Base-by-base conservation (phyloP, 1,140 invertebrate species). In the Cherax quadricarinatus region DNA sequence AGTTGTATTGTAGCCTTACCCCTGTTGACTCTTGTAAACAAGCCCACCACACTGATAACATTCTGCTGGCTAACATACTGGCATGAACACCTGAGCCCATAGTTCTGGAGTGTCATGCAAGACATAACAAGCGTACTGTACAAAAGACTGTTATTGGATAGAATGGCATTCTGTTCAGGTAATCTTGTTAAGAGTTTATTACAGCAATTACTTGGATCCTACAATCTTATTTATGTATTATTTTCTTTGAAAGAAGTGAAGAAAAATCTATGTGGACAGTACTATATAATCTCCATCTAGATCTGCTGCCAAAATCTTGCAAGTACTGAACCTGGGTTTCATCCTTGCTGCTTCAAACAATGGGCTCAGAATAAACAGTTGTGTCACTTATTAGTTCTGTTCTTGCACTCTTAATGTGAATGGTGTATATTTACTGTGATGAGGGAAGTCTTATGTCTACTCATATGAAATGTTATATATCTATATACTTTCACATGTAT, bases 341-440 rank as follows among this genome's bases (percentile, higher is more conserved):
- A 9, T 75, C 6, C 24, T 30, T 75, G 70, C 70, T 6, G 24
- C n/a, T 30, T 75, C 70, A 75, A 21, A 75, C 70, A 9, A 30
- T 30, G 70, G 24, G 24, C 70, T 75, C n/a, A 10, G 6, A 75
- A 6, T 21, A 30, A 70, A 75, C 70, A 75, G 24, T 75, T 75
- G 70, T 89, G 88, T 84, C 48, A 83, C 48, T 89, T 51, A 83
- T 21, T 41, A 73, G 60, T 89, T 84, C 60, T 89, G 88, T 84
- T 89, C 85, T 86, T 89, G 81, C 81, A 89, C 81, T 89, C 81
- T 89, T 88, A 60, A 81, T 82, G 66, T 83, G 88, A 82, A 82
- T 53, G 66, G 81, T 89, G 48, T 30, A 49, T 89, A 60, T 83
- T 80, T 84, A 48, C 66, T 66, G 48, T 66, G 24, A 66, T 30